Percentiles rank a stretch among this genome's conserved stretches.
phyloP scores from a whole-genome alignment of 2,797 vertebrate genomes.

The Cygnus olor region DNA sequence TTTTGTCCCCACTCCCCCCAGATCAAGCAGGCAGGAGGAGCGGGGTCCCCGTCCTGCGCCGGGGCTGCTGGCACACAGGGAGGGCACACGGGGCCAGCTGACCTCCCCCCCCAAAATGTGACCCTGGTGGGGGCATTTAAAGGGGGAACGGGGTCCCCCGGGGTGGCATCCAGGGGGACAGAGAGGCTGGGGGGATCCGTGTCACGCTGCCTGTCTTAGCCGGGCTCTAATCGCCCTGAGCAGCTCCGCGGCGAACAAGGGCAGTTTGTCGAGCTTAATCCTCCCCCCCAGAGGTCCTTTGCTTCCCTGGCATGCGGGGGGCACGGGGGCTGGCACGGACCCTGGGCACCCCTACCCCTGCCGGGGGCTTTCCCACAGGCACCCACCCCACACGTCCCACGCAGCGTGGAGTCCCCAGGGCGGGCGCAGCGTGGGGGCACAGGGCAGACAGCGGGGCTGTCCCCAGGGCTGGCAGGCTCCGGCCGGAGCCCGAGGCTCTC shows the following conservation, averaged over 20 bases:
- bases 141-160: fast-evolving
- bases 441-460: not conserved
- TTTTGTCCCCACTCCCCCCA: not conserved
- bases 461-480: not conserved
- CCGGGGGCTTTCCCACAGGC: fast-evolving
- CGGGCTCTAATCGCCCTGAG: slow-evolving; percentile 47
- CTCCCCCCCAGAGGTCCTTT: not conserved
- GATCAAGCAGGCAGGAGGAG: not conserved
- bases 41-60: not conserved
- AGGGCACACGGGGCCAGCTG: not conserved
- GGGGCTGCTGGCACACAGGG: not conserved
- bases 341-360: fast-evolving
- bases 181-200: not conserved
- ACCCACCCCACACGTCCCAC: not conserved
- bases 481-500: not conserved
- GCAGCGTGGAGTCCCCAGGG: not conserved
- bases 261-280: slow-evolving; percentile 64
- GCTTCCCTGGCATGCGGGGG: not conserved
- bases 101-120: fast-evolving
- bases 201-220: slow-evolving; percentile 66
- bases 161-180: not conserved
- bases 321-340: fast-evolving
- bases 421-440: not conserved
- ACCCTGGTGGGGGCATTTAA: not conserved
- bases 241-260: slow-evolving; percentile 28